phyloP scores from a whole-genome alignment of 2,888 invertebrate genomes.

The Fragum fragum region DNA sequence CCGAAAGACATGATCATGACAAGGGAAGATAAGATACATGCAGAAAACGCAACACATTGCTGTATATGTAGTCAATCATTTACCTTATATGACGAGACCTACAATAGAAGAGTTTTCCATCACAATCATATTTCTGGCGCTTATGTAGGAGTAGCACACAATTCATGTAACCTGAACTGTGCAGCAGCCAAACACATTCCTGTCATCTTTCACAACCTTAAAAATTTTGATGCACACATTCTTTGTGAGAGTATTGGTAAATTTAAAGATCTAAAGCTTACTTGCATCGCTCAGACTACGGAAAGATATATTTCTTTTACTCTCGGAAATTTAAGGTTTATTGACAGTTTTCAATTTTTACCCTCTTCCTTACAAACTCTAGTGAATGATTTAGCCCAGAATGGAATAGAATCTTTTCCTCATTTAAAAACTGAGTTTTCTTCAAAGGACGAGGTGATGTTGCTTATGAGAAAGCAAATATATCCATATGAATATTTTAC shows the following conservation, averaged over 20 bases:
- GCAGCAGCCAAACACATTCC: constrained; percentile 36
- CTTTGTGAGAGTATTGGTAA: constrained; percentile 22
- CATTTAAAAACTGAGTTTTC: constrained; percentile 34
- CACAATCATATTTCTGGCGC: constrained; percentile 48
- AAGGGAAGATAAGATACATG: neutral
- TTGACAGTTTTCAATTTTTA: constrained; percentile 60
- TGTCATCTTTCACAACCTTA: constrained; percentile 46
- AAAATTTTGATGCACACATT: constrained; percentile 45
- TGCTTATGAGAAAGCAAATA: constrained; percentile 76
- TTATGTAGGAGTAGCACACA: constrained; percentile 42
- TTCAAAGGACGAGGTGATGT: constrained; percentile 6
- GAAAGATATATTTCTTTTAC: constrained; percentile 54
- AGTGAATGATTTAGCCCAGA: constrained; percentile 40
- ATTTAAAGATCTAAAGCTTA: constrained; percentile 38
- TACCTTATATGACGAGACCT: neutral
- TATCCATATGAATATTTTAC: constrained; percentile 83
- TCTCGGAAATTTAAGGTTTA: constrained; percentile 45
- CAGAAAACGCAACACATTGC: constrained; percentile 56
- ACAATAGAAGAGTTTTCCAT: constrained; percentile 29
- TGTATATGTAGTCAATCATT: constrained; percentile 26
- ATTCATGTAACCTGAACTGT: constrained; percentile 42
- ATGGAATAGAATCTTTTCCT: constrained; percentile 41
- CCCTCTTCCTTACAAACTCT: constrained; percentile 34
- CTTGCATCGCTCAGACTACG: constrained; percentile 43
- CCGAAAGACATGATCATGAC: constrained; percentile 37